These are phyloP conservation scores for Panulirus ornatus DNA, from an alignment of 1,140 invertebrate genomes.

Conservation along the genomic window DNA sequence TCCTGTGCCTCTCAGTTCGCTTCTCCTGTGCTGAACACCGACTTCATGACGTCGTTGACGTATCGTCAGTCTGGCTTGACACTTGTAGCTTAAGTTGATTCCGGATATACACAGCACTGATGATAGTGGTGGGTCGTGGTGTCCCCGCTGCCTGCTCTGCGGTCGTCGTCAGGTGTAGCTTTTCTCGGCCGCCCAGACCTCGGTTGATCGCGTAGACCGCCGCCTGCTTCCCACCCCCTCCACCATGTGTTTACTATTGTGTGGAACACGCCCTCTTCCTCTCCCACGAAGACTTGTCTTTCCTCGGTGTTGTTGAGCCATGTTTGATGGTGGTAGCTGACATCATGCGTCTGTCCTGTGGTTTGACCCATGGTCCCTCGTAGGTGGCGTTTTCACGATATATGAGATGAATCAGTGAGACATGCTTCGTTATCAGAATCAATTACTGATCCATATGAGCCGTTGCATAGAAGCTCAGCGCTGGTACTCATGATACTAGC, in stretches of 20 bases:
- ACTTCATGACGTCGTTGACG: background rate
- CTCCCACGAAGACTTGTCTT: background rate
- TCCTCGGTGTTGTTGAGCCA: background rate
- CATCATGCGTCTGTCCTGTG: too few relatives aligned
- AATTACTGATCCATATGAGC: background rate
- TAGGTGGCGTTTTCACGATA: background rate
- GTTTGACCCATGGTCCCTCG: background rate
- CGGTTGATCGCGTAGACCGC: too few relatives aligned
- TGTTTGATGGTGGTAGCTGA: background rate
- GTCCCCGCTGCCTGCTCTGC: too few relatives aligned
- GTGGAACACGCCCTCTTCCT: too few relatives aligned
- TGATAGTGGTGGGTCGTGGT: too few relatives aligned
- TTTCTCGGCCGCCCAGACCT: too few relatives aligned
- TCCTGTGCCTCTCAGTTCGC: constrained; percentile 1
- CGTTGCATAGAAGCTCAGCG: background rate
- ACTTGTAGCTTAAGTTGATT: background rate
- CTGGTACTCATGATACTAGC: background rate
- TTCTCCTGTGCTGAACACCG: background rate
- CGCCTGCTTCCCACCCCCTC: background rate
- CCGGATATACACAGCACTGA: too few relatives aligned
- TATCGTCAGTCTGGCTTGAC: background rate
- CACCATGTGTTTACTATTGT: background rate
- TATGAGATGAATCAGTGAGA: background rate
- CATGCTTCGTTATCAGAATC: background rate
- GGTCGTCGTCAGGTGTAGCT: too few relatives aligned